phyloP scores from a whole-genome alignment of 2,888 invertebrate genomes.

The Germaria angustata region DNA sequence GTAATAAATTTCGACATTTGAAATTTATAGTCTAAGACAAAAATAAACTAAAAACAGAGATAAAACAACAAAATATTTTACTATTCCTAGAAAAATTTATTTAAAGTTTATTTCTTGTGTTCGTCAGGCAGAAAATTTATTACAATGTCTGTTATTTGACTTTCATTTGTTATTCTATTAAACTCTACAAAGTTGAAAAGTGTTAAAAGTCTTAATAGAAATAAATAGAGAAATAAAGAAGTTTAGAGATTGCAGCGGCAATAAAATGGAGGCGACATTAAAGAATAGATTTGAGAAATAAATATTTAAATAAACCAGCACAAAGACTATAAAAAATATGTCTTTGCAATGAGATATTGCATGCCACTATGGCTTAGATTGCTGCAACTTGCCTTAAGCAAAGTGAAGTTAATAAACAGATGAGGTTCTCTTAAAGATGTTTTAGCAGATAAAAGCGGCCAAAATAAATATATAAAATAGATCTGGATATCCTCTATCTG shows the following conservation, averaged over 20 bases:
- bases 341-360: no score
- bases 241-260: conserved; percentile 59
- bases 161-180: conserved; percentile 64
- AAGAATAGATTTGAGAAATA: conserved; percentile 56
- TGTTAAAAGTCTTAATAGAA: background rate
- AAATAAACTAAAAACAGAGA: background rate
- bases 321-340: background rate
- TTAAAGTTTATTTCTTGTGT: conserved; percentile 20
- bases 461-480: no score
- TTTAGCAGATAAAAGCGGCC: no score
- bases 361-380: no score
- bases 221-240: conserved; percentile 32
- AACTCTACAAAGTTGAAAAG: background rate
- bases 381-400: no score
- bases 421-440: no score
- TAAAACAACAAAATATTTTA: no score
- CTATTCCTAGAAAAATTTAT: background rate
- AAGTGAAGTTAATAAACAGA: no score
- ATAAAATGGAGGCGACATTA: conserved; percentile 42
- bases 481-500: no score
- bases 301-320: conserved; percentile 12
- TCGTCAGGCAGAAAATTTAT: conserved; percentile 9
- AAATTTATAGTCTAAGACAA: conserved; percentile 34
- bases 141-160: background rate
- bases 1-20: conserved; percentile 73